Base-by-base conservation (phyloP, 2,888 invertebrate genomes). In the Mycalesis mineus region DNA sequence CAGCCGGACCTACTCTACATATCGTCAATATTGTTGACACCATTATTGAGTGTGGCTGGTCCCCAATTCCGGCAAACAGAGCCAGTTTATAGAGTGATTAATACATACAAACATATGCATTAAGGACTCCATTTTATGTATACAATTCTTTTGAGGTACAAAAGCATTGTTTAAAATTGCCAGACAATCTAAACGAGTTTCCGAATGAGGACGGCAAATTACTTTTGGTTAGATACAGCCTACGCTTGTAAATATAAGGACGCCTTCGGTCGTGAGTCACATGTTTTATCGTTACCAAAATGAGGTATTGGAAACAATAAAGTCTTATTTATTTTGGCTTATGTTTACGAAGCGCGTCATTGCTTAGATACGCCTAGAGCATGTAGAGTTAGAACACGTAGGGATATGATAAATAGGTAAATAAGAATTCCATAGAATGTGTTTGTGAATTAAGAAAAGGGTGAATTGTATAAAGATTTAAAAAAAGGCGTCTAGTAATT, bases 191-290 rank as follows among this genome's bases (percentile, higher is more conserved):
- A 68, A 74, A 72, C 70, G 60, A 66, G 68, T 72, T 73, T 66
- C 61, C 58, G 60, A 74, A 71, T 68, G 71, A 64, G 67, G 69
- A 57, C 69, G 65, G 50, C 61, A 63, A 72, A 71, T 70, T 66
- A 68, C 61, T 72, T 70, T 59, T 55, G 44, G 58, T 58, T 62
- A 55, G 60, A 60, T 44, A 57, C 62, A 57, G 55, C 65, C 65
- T 63, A 67, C 65, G 57, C 60, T n/a, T 47, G 50, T 40, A 48
- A 58, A 50, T 49, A 55, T 61, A 65, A 58, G 54, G 51, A 51
- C 41, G 59, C 45, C 57, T 52, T 49, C 60, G 51, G 29, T 17
- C 47, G 60, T 67, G 65, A 68, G 61, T 65, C 65, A 66, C 22
- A 8, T 49, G 37, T 47, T 44, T 53, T 55, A 52, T 58, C 58